Percentiles rank a stretch among this genome's conserved stretches.
These are phyloP conservation scores for Odiellus spinosus DNA, from an alignment of 2,888 invertebrate species.

Conservation along the genomic window DNA sequence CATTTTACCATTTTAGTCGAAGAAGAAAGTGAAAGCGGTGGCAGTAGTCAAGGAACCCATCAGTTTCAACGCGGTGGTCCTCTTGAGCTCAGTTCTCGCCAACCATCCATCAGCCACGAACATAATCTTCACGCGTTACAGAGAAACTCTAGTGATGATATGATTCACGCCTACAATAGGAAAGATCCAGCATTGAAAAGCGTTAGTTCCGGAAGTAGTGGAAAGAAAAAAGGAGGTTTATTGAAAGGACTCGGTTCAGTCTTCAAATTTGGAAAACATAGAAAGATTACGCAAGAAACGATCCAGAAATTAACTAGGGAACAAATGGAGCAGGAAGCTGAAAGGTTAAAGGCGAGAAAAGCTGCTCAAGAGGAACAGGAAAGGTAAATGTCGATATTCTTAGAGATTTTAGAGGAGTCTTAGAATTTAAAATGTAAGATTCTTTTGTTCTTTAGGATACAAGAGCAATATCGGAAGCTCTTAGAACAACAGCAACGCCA, in stretches of 20 bases:
- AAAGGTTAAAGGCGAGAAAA: slow-evolving; percentile 13
- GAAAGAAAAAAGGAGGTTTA: slow-evolving; percentile 40
- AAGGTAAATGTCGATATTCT: slow-evolving; percentile 19
- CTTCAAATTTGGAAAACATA: slow-evolving; percentile 23
- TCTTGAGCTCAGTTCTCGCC: too few relatives aligned
- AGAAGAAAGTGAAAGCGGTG: slow-evolving; percentile 31
- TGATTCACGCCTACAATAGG: too few relatives aligned
- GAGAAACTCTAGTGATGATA: too few relatives aligned
- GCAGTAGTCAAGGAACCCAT: slow-evolving; percentile 15
- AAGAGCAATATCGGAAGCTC: slow-evolving; percentile 33
- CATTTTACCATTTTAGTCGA: slow-evolving; percentile 32
- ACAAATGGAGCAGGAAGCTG: slow-evolving; percentile 14
- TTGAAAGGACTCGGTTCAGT: slow-evolving; percentile 37
- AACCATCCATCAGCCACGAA: too few relatives aligned
- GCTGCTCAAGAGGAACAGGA: slow-evolving; percentile 23
- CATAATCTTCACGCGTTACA: too few relatives aligned
- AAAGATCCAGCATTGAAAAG: too few relatives aligned
- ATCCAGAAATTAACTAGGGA: slow-evolving; percentile 8
- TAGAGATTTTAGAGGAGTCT: not conserved
- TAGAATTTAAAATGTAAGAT: too few relatives aligned
- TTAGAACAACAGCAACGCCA: slow-evolving; percentile 24
- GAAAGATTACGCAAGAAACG: slow-evolving; percentile 22
- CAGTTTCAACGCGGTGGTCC: too few relatives aligned
- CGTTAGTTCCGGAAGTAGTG: too few relatives aligned
- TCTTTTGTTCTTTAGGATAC: slow-evolving; percentile 25